phyloP scores from a whole-genome alignment of 92 coral and sea anemone species.

The Palythoa caribaeorum region DNA sequence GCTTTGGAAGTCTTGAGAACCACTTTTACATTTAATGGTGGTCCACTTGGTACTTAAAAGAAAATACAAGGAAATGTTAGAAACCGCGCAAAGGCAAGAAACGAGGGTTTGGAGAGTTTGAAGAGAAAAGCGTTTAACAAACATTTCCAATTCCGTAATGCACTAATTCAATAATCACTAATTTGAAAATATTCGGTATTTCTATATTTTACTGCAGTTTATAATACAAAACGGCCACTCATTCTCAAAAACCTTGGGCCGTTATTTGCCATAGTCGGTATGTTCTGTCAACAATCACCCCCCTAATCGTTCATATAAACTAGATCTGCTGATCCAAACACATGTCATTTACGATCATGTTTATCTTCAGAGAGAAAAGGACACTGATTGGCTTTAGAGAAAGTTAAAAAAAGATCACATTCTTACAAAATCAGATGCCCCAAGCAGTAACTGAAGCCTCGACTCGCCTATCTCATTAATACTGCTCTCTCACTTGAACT shows the following conservation, averaged over 20 bases:
- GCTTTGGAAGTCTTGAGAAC: conserved; percentile 39
- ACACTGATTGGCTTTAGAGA: too few relatives aligned
- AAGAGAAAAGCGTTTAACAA: too few relatives aligned
- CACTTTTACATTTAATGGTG: conserved; percentile 63
- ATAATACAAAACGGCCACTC: neutral
- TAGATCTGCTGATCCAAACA: too few relatives aligned
- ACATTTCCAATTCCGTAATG: neutral
- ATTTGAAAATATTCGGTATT: neutral
- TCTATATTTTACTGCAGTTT: neutral
- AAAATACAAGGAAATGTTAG: neutral
- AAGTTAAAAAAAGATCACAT: too few relatives aligned
- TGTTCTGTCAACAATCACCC: too few relatives aligned
- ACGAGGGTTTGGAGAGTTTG: neutral
- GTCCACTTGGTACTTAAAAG: conserved; percentile 71
- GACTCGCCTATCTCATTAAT: too few relatives aligned
- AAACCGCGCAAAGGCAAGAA: neutral
- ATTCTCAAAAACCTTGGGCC: neutral
- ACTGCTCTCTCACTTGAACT: too few relatives aligned
- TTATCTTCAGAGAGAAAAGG: too few relatives aligned
- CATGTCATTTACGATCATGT: too few relatives aligned
- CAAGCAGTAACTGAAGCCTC: too few relatives aligned
- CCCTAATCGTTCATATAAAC: too few relatives aligned
- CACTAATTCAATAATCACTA: neutral
- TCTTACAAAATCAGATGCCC: too few relatives aligned
- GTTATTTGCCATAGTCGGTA: neutral